Evolutionary conservation across 2,797 vertebrate species (phyloP), one percentile per base, ranked within the genome.

Genomic region (Microctenopoma lineatum): DNA sequence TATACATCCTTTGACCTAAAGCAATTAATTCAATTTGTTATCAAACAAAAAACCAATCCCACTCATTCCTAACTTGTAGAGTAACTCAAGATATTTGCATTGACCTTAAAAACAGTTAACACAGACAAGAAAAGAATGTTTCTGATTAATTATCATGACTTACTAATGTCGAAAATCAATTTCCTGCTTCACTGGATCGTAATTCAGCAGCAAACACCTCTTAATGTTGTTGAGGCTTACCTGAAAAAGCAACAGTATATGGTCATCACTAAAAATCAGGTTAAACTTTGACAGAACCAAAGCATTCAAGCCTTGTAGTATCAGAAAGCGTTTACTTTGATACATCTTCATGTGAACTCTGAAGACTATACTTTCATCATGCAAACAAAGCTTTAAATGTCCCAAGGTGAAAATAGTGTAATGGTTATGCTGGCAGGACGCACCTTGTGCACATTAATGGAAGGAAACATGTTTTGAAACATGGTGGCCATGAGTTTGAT

Each of bases 391-490:
- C 39, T 41, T 41, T 59, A 11, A 70, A 55, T 36, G 42, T 9
- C 0, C 9, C 15, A 58, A n/a, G 5, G 29, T 3, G 1, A 26
- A 0, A 6, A 9, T 5, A 9, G 38, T 2, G 4, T 7, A 42
- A 5, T 0, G 1, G n/a, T 12, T 44, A 6, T 0, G 1, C 5
- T 16, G 8, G 18, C 16, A 11, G 45, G 4, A 4, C 89, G 1
- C 67, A 97, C 97, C 94, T 90, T 95, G 84, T 98, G 96, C 63
- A 98, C 96, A 0, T 98, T 98, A 80, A 98, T 97, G 63, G 96
- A 95, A 0, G 97, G 97, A 36, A 98, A 97, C 93, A 98, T 94
- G 88, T 98, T 95, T 81, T 98, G 97, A 82, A 98, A 97, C 96
- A 97, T 97, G 73, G 93, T 96, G 67, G 96, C 94, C 95, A 97